Conservation (phyloP, 2,113 vertebrate genomes). For the Nesoenas mayeri region DNA sequence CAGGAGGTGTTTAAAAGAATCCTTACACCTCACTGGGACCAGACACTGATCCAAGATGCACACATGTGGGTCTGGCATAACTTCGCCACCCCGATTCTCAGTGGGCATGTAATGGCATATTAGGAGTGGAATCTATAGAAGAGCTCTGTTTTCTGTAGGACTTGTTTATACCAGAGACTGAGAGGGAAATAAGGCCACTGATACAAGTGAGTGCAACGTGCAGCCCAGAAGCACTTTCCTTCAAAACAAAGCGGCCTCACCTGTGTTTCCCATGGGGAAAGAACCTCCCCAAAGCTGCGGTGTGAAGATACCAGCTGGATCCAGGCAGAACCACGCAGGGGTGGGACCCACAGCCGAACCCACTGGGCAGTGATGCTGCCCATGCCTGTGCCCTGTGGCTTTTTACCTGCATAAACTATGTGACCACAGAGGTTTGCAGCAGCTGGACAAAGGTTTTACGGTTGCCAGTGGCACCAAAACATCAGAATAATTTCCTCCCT, state of each 20-base stretch:
- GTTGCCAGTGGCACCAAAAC: not conserved
- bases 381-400: not conserved
- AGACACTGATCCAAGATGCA: not conserved
- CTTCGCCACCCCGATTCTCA: not conserved
- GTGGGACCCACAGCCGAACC: accelerated
- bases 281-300: not conserved
- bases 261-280: accelerated
- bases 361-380: not conserved
- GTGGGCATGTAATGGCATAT: not conserved
- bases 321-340: accelerated
- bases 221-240: not conserved
- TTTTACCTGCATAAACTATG: not conserved
- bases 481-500: not conserved
- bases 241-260: not conserved
- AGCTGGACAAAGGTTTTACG: not conserved
- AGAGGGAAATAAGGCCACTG: not conserved
- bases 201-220: not conserved
- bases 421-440: not conserved
- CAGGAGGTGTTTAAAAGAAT: not conserved
- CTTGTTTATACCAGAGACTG: not conserved
- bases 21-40: not conserved
- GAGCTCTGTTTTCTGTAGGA: not conserved
- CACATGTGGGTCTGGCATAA: not conserved
- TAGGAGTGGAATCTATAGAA: not conserved
- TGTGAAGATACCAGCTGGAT: not conserved